These are phyloP conservation scores for Chalcosyrphus nemorum DNA, from an alignment of 2,888 invertebrate genomes.

Conservation along the genomic window DNA sequence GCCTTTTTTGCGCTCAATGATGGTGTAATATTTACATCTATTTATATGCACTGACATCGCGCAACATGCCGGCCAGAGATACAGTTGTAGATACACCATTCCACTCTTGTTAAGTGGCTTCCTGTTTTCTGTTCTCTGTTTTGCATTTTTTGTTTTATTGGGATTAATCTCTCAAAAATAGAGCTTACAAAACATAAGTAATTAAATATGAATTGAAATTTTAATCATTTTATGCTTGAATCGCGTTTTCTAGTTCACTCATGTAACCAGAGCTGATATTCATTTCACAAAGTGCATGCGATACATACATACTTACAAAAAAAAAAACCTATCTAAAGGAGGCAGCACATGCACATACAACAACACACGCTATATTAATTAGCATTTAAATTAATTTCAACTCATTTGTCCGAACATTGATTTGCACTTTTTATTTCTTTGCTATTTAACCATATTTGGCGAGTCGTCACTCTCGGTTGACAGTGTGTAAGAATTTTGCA, in stretches of 20 bases:
- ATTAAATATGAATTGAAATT: slow-evolving; percentile 54
- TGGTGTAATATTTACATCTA: slow-evolving; percentile 54
- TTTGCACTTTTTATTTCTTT: slow-evolving; percentile 65
- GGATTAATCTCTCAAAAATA: slow-evolving; percentile 54
- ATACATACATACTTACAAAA: too few relatives aligned
- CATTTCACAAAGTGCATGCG: slow-evolving; percentile 44
- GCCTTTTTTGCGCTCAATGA: slow-evolving; percentile 43
- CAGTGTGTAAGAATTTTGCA: slow-evolving; percentile 7
- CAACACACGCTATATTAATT: slow-evolving; percentile 67
- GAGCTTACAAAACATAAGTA: slow-evolving; percentile 33
- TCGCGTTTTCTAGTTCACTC: slow-evolving; percentile 39
- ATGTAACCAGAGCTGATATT: slow-evolving; percentile 5
- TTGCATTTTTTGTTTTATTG: not conserved
- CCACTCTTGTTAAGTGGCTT: slow-evolving; percentile 47
- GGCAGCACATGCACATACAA: not conserved
- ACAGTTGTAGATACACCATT: slow-evolving; percentile 45
- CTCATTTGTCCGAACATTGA: slow-evolving; percentile 72
- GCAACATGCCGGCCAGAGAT: slow-evolving; percentile 47
- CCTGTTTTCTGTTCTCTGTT: slow-evolving; percentile 14
- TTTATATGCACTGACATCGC: slow-evolving; percentile 48
- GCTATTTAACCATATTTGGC: slow-evolving; percentile 58
- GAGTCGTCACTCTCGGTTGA: not conserved
- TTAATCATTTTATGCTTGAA: slow-evolving; percentile 43
- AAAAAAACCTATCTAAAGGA: not conserved
- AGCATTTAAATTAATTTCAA: slow-evolving; percentile 72